Percentiles rank a stretch among this genome's conserved stretches.
Evolutionary conservation across 1,140 invertebrate species (phyloP).

Genomic region (Tetragnatha versicolor): DNA sequence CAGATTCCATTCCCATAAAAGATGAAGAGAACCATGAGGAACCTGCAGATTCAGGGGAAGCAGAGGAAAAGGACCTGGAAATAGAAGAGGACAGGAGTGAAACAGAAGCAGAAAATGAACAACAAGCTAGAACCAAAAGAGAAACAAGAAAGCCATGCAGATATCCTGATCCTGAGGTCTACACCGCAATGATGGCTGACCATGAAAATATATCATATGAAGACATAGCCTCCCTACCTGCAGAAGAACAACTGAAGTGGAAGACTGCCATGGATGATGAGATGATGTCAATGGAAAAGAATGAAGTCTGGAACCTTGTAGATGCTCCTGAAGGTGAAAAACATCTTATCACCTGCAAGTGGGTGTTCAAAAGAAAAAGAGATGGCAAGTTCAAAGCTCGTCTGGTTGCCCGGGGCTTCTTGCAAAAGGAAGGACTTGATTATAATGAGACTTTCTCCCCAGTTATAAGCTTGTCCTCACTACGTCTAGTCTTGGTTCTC

Average conservation of each 20-base stretch:
- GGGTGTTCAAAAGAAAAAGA: conserved; percentile 9
- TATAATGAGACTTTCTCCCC: conserved; percentile 59
- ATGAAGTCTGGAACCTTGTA: conserved; percentile 47
- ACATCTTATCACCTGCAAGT: conserved; percentile 5
- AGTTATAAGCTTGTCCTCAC: conserved; percentile 51
- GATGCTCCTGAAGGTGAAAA: conserved; percentile 16
- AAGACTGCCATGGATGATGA: conserved; percentile 7
- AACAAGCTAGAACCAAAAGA: neutral
- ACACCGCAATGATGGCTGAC: neutral
- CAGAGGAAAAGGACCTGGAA: neutral
- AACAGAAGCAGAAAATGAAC: neutral
- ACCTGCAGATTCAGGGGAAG: neutral
- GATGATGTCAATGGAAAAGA: conserved; percentile 11
- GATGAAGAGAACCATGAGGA: neutral
- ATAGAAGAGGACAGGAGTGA: neutral
- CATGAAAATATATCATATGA: neutral
- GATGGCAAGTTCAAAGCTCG: conserved; percentile 61
- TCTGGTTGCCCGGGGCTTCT: conserved; percentile 61
- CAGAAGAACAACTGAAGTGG: neutral
- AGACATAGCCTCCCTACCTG: neutral
- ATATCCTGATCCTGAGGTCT: neutral
- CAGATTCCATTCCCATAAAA: neutral
- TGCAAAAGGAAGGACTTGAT: conserved; percentile 57
- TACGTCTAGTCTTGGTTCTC: conserved; percentile 35
- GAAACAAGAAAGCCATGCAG: neutral